Conservation (phyloP, 2,113 vertebrate species). For the Spilogale gracilis region DNA sequence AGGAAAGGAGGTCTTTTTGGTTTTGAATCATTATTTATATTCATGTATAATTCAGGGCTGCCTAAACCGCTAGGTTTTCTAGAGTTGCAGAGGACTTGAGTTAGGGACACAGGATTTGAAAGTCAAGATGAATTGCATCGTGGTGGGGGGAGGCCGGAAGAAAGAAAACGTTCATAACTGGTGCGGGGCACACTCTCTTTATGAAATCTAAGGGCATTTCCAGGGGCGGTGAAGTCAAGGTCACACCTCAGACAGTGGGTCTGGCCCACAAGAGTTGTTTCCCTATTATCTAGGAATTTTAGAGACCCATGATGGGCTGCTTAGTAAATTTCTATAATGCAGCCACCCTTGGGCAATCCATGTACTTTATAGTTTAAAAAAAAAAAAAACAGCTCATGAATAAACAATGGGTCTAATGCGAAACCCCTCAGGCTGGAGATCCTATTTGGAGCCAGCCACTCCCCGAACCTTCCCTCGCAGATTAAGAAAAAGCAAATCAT, state of each 20-base stretch:
- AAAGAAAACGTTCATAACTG: background rate
- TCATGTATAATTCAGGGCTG: background rate
- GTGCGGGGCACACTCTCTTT: rapidly evolving
- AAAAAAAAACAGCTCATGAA: constrained; percentile 62
- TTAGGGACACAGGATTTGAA: background rate
- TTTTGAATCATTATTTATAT: background rate
- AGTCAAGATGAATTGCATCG: background rate
- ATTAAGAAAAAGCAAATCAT: background rate
- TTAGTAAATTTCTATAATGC: background rate
- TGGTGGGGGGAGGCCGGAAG: rapidly evolving
- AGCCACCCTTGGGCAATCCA: constrained; percentile 46
- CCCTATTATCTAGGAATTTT: background rate
- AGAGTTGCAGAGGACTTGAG: background rate
- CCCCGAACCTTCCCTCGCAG: background rate
- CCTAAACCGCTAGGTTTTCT: background rate
- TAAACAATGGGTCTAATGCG: constrained; percentile 63
- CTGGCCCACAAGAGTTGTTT: background rate
- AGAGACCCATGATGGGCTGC: background rate
- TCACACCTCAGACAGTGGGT: background rate
- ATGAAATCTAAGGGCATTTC: background rate
- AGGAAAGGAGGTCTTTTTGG: background rate
- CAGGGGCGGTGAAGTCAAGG: background rate
- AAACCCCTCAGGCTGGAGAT: constrained; percentile 53
- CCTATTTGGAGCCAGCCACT: background rate
- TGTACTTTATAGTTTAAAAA: constrained; percentile 59